Evolutionary conservation across 2,888 invertebrate genomes (phyloP).

Genomic region (Pachydiplax longipennis): DNA sequence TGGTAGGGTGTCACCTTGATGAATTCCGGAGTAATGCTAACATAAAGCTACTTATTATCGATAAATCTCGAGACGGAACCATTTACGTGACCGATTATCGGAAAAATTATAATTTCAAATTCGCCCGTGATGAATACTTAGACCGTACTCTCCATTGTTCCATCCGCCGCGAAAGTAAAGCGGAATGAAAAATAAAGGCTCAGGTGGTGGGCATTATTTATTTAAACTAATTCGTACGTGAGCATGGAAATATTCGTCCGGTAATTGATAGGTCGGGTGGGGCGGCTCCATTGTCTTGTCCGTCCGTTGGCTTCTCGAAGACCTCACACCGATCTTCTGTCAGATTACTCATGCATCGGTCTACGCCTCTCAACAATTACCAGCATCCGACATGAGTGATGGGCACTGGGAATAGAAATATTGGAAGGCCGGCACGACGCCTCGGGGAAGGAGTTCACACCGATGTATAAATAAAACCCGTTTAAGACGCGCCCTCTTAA

Average conservation of each 20-base stretch:
- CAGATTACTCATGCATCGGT: constrained; percentile 44
- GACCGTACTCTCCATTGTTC: not conserved
- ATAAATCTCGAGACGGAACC: not conserved
- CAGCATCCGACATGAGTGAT: constrained; percentile 32
- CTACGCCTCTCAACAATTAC: constrained; percentile 44
- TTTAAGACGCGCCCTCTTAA: too few species aligned
- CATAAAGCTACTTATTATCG: constrained; percentile 13
- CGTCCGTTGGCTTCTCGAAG: not conserved
- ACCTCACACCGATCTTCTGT: constrained; percentile 40
- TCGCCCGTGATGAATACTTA: not conserved
- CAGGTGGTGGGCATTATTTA: constrained; percentile 8
- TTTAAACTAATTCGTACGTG: constrained; percentile 14
- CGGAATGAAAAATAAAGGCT: not conserved
- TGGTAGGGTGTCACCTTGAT: not conserved
- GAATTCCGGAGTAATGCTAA: not conserved
- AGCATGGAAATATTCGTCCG: constrained; percentile 20
- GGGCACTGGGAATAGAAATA: not conserved
- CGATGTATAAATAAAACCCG: too few species aligned
- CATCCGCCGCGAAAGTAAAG: not conserved
- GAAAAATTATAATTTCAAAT: constrained; percentile 23
- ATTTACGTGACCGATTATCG: not conserved
- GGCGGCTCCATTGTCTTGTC: constrained; percentile 17
- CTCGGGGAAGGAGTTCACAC: too few species aligned
- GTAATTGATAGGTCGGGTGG: constrained; percentile 12
- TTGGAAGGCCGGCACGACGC: not conserved